These are phyloP conservation scores for Ormyrus nitidulus DNA, from an alignment of 2,888 invertebrate species.

Conservation along the genomic window DNA sequence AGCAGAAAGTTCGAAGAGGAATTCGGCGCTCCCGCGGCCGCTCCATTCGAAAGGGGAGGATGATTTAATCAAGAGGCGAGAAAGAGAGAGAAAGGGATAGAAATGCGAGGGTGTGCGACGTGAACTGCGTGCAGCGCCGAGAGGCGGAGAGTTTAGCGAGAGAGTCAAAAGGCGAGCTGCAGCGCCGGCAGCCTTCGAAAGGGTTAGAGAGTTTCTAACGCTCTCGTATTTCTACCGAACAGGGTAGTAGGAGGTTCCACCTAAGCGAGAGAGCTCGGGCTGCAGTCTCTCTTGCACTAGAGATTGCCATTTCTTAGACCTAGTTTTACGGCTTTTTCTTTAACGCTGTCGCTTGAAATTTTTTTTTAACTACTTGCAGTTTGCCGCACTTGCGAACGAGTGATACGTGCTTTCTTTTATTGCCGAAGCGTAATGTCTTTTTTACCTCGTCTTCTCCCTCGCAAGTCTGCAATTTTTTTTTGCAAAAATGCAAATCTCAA, in stretches of 20 bases:
- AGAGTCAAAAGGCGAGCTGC: constrained; percentile 32
- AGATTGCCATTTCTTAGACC: neutral
- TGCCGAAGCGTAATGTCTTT: no score
- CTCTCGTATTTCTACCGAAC: constrained; percentile 67
- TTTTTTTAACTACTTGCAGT: no score
- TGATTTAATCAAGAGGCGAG: neutral
- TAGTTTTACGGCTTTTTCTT: no score
- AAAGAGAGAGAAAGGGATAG: constrained; percentile 20
- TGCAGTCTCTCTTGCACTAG: constrained; percentile 7
- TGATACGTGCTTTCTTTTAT: no score
- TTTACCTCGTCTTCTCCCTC: no score
- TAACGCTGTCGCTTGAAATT: no score
- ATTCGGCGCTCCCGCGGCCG: constrained; percentile 32
- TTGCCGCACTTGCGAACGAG: no score
- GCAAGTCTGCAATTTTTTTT: no score
- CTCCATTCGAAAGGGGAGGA: neutral
- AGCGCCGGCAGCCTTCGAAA: constrained; percentile 54
- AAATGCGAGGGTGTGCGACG: constrained; percentile 1
- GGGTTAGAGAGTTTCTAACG: constrained; percentile 67
- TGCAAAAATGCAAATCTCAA: no score
- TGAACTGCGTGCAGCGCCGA: constrained; percentile 34
- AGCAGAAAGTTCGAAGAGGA: constrained; percentile 69
- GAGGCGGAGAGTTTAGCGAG: constrained; percentile 45
- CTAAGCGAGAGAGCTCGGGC: constrained; percentile 36
- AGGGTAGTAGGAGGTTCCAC: constrained; percentile 63